Evolutionary conservation across 2,797 vertebrate species (phyloP).

Genomic region (Oreortyx pictus): DNA sequence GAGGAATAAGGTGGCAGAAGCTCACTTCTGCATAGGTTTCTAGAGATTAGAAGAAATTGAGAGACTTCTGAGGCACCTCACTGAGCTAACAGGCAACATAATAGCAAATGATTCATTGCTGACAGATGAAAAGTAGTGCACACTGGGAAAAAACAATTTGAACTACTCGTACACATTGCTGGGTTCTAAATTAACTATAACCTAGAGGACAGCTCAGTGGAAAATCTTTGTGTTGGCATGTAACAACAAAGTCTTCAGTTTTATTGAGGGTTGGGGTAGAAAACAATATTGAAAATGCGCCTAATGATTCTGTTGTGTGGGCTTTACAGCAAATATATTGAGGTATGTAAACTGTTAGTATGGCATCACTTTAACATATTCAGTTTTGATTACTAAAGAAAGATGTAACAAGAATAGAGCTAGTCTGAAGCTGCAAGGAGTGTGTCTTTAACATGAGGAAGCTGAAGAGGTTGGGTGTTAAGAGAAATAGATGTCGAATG

Average conservation of each 20-base stretch:
- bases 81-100: constrained; percentile 49
- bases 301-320: not conserved
- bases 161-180: constrained; percentile 45
- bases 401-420: not conserved
- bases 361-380: not conserved
- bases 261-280: not conserved
- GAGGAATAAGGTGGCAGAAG: not conserved
- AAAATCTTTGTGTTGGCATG: not conserved
- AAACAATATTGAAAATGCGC: constrained; percentile 31
- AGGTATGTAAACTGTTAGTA: not conserved
- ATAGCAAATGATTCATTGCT: constrained; percentile 50
- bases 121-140: constrained; percentile 31
- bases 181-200: constrained; percentile 58
- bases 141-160: constrained; percentile 32
- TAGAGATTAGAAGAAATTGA: constrained; percentile 28
- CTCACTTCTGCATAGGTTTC: not conserved
- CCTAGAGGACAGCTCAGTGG: constrained; percentile 29
- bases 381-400: not conserved
- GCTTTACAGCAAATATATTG: not conserved
- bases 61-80: constrained; percentile 34
- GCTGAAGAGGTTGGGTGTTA: not conserved
- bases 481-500: not conserved
- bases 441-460: not conserved
- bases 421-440: not conserved
- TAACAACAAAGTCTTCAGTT: constrained; percentile 1